These are phyloP conservation scores for Heliocidaris erythrogramma DNA, from an alignment of 35 echinoderm and acorn worm genomes.

Conservation along the genomic window DNA sequence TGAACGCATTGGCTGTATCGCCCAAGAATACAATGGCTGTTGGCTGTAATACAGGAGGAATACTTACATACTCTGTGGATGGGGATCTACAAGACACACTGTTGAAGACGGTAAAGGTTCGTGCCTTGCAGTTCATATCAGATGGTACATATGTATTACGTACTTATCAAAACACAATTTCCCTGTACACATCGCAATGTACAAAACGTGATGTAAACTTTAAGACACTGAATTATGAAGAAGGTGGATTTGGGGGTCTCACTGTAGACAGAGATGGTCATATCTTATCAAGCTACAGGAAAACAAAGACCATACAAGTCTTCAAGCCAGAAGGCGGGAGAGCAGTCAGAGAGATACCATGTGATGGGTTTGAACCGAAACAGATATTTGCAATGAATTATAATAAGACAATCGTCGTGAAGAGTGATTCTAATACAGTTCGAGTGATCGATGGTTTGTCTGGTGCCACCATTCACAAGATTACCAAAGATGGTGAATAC, in stretches of 20 bases:
- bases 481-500: neutral
- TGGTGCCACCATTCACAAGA: neutral
- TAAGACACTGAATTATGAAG: neutral
- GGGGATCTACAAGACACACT: neutral
- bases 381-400: neutral
- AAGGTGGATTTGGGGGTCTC: neutral
- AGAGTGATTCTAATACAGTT: neutral
- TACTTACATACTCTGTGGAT: neutral
- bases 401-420: neutral
- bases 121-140: neutral
- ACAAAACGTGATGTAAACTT: neutral
- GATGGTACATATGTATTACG: constrained; percentile 20
- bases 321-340: neutral
- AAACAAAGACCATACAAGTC: neutral
- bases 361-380: neutral
- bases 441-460: neutral
- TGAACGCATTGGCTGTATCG: neutral
- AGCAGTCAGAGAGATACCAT: neutral
- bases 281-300: neutral
- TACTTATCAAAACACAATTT: neutral
- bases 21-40: neutral
- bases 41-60: neutral
- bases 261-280: neutral
- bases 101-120: neutral
- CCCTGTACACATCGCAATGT: constrained; percentile 22